These are phyloP conservation scores for Stenoptilia bipunctidactyla DNA, from an alignment of 2,888 invertebrate species.

Conservation along the genomic window DNA sequence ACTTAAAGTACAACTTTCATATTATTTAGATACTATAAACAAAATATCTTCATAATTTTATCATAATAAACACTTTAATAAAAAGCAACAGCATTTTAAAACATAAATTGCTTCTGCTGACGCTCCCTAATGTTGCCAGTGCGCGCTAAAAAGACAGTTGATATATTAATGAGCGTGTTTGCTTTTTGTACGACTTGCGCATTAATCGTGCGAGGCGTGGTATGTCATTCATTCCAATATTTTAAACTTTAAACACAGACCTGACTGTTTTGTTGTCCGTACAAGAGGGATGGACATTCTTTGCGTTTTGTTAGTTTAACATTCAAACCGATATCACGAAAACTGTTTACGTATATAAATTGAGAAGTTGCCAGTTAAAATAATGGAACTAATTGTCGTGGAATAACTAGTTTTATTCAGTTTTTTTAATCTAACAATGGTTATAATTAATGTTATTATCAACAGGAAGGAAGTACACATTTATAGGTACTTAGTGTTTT, in stretches of 20 bases:
- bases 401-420: no score
- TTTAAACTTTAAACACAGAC: slow-evolving; percentile 51
- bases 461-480: no score
- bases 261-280: slow-evolving; percentile 61
- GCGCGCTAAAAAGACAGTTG: slow-evolving; percentile 64
- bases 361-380: background rate
- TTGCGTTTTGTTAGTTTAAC: background rate
- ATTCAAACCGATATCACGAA: background rate
- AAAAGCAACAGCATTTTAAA: no score
- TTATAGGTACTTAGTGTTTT: no score
- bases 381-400: no score
- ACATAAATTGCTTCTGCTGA: slow-evolving; percentile 35
- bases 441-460: no score
- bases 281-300: slow-evolving; percentile 46
- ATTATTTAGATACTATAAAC: no score
- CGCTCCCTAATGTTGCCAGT: slow-evolving; percentile 43
- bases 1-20: no score
- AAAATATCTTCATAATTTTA: no score
- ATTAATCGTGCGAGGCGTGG: slow-evolving; percentile 67
- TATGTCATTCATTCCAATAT: slow-evolving; percentile 72
- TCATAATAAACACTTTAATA: no score
- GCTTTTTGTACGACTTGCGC: slow-evolving; percentile 61
- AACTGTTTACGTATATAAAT: background rate
- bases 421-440: no score
- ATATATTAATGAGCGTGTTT: slow-evolving; percentile 68